These are phyloP conservation scores for Drepanosiphum platanoidis DNA, from an alignment of 2,888 invertebrate species.

Conservation along the genomic window DNA sequence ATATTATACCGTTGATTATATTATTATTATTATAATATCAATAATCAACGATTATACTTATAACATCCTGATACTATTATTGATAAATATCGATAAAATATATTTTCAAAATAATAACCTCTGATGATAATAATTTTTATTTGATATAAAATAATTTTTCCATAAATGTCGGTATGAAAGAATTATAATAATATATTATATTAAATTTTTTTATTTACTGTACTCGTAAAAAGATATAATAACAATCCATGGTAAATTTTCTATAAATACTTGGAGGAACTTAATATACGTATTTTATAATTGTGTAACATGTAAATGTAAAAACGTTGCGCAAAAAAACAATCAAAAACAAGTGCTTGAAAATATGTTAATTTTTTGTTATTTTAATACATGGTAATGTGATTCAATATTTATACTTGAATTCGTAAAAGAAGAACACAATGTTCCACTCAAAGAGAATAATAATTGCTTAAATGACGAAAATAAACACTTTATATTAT, in stretches of 20 bases:
- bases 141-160: background rate
- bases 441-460: background rate
- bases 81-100: background rate
- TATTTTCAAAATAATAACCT: background rate
- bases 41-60: too few relatives aligned
- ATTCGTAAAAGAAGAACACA: background rate
- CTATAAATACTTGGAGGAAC: background rate
- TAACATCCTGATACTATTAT: too few relatives aligned
- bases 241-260: background rate
- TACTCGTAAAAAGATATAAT: background rate
- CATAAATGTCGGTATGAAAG: background rate
- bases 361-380: background rate
- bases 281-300: background rate
- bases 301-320: background rate
- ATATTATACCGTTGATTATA: too few relatives aligned
- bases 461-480: background rate
- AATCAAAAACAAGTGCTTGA: background rate
- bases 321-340: background rate
- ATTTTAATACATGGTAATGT: background rate
- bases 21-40: too few relatives aligned
- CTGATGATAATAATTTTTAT: background rate
- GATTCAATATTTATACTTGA: background rate
- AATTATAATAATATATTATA: background rate
- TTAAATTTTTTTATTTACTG: background rate
- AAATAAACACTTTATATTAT: background rate